phyloP scores from a whole-genome alignment of 1,140 invertebrate species.

The Geopemphigus sp. region DNA sequence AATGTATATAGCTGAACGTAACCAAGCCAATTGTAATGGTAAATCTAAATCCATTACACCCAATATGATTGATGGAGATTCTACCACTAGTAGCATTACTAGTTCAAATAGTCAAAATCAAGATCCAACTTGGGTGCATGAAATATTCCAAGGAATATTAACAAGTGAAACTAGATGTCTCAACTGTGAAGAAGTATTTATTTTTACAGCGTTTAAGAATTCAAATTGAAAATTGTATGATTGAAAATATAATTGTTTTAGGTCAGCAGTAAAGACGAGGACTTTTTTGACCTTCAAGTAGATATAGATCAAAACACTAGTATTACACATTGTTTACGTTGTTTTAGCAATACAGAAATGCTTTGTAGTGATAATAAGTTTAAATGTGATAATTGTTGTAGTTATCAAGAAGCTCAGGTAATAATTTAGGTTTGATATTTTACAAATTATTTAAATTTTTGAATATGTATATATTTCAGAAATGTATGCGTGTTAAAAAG shows the following conservation, averaged over 20 bases:
- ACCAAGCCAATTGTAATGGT: conserved; percentile 64
- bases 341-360: conserved; percentile 98
- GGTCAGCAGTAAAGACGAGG: conserved; percentile 97
- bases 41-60: conserved; percentile 55
- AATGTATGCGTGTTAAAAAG: conserved; percentile 97
- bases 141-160: conserved; percentile 98
- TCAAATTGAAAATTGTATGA: background rate
- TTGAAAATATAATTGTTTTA: conserved; percentile 34
- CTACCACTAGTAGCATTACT: conserved; percentile 56
- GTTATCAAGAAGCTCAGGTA: conserved; percentile 97
- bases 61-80: conserved; percentile 58
- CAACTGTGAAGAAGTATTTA: conserved; percentile 94
- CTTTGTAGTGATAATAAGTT: conserved; percentile 99
- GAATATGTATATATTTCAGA: conserved; percentile 61
- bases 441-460: background rate
- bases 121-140: conserved; percentile 98
- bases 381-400: conserved; percentile 98
- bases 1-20: conserved; percentile 69
- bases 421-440: conserved; percentile 51
- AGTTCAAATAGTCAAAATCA: conserved; percentile 59
- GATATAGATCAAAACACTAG: conserved; percentile 99
- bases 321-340: conserved; percentile 95
- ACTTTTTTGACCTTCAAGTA: conserved; percentile 98
- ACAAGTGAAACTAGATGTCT: conserved; percentile 99
- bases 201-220: background rate